Conservation (phyloP, 1,140 invertebrate genomes). For the Liolophura sinensis region DNA sequence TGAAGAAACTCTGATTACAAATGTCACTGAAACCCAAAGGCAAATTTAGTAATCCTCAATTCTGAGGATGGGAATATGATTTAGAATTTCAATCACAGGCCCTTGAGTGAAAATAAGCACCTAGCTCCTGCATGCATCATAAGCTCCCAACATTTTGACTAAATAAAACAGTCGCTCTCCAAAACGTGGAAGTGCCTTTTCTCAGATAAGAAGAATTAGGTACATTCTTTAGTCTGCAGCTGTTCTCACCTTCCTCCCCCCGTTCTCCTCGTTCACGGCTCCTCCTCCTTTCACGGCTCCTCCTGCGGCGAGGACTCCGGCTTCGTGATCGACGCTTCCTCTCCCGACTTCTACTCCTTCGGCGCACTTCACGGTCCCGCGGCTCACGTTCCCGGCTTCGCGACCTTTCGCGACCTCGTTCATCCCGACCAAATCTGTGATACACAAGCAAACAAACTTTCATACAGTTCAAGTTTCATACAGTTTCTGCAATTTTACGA, state of each 20-base stretch:
- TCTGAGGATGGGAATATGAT: no score
- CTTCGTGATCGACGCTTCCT: slow-evolving; percentile 45
- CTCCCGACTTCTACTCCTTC: slow-evolving; percentile 52
- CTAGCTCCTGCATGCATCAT: no score
- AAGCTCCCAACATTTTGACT: no score
- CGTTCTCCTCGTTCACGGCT: slow-evolving; percentile 39
- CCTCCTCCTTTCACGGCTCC: slow-evolving; percentile 31
- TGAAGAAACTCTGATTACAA: no score
- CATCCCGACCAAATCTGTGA: background rate
- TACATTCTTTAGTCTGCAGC: no score
- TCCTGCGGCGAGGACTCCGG: slow-evolving; percentile 39
- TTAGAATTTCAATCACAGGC: no score
- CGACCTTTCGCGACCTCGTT: slow-evolving; percentile 27
- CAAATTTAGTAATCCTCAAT: no score
- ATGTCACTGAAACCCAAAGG: no score
- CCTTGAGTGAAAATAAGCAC: no score
- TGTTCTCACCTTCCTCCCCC: slow-evolving; percentile 31
- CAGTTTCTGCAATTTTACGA: background rate
- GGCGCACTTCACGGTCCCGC: slow-evolving; percentile 30
- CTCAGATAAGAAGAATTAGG: no score
- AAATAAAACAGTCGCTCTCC: no score
- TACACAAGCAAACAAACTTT: background rate
- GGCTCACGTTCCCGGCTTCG: slow-evolving; percentile 34
- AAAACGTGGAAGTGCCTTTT: no score
- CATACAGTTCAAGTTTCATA: background rate